Evolutionary conservation across 2,113 vertebrate species (phyloP), one percentile per base, ranked within the genome.

Genomic region (Steatornis caripensis): DNA sequence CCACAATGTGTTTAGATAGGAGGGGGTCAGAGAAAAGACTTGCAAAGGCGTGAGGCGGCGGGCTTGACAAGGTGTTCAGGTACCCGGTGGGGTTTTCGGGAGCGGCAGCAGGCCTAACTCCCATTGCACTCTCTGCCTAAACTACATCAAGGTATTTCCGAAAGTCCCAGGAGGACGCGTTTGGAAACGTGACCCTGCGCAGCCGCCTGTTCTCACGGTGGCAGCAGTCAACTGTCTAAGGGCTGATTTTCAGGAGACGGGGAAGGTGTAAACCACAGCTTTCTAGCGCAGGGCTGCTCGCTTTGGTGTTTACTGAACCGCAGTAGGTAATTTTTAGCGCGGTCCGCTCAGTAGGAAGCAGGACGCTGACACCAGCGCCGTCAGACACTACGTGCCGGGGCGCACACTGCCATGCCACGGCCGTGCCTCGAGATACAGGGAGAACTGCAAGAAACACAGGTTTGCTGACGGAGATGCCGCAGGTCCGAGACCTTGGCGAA

Each of bases 161-260:
- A 10, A 54, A 22, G 43, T 8, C 58, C 34, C 7, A 1, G 29
- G 29, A 58, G 51, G n/a, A 60, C 22, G 15, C 12, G n/a, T 55
- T 4, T 23, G 83, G 48, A 43, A 8, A 14, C 0, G 19, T 2
- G n/a, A 37, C 43, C 39, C 51, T 32, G 1, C 1, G 3, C 24
- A 51, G 64, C 51, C 8, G 5, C 51, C 4, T 4, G 30, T 26
- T 77, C 84, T 75, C 55, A 15, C 1, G 22, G 57, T 34, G 57
- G 55, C 85, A 81, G 72, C 76, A 87, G 48, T 12, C 3, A 10
- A 34, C 74, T 62, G 71, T 12, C 66, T 24, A 3, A 22, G 18
- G 69, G 76, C 30, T 12, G 39, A 13, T 43, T 36, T 32, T 8
- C 30, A 37, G 82, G 37, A 15, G n/a, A 3, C 8, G 53, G 53